phyloP scores from a whole-genome alignment of 2,797 vertebrate genomes.

The Amblyopsis hoosieri region DNA sequence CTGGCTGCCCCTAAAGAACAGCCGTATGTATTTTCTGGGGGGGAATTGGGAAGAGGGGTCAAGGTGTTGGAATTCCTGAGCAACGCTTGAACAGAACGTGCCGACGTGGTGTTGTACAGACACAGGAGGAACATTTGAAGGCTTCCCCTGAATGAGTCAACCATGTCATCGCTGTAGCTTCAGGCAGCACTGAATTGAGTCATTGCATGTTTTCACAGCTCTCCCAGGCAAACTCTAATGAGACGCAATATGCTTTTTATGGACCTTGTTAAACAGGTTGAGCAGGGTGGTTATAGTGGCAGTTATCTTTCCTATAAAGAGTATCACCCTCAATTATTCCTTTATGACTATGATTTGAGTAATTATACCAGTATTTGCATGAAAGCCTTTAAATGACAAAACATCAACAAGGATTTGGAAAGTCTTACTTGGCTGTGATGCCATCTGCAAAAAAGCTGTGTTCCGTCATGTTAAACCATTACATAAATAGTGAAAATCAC shows the following conservation, averaged over 20 bases:
- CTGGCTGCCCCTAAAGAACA: too few relatives aligned
- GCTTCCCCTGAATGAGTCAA: constrained; percentile 14
- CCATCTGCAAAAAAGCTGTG: constrained; percentile 17
- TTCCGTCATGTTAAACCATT: constrained; percentile 15
- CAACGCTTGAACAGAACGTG: too few relatives aligned
- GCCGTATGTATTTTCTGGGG: too few relatives aligned
- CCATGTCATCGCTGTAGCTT: constrained; percentile 36
- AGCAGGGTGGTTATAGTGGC: not conserved
- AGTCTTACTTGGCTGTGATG: constrained; percentile 5
- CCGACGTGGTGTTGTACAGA: not conserved
- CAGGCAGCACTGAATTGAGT: constrained; percentile 45
- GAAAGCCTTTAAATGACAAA: constrained; percentile 8
- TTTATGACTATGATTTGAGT: constrained; percentile 18
- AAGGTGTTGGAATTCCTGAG: too few relatives aligned
- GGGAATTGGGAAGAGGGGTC: too few relatives aligned
- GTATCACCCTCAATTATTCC: not conserved
- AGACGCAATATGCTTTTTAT: constrained; percentile 23
- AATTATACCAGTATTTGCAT: constrained; percentile 30
- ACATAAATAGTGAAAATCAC: constrained; percentile 33
- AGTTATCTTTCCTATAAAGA: not conserved
- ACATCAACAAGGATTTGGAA: constrained; percentile 4
- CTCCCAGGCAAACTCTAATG: constrained; percentile 20
- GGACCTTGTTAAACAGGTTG: not conserved
- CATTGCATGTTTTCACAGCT: constrained; percentile 40
- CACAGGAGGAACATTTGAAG: constrained; percentile 28